Base-by-base conservation (phyloP, 2,797 vertebrate genomes). In the Acanthurus tractus region DNA sequence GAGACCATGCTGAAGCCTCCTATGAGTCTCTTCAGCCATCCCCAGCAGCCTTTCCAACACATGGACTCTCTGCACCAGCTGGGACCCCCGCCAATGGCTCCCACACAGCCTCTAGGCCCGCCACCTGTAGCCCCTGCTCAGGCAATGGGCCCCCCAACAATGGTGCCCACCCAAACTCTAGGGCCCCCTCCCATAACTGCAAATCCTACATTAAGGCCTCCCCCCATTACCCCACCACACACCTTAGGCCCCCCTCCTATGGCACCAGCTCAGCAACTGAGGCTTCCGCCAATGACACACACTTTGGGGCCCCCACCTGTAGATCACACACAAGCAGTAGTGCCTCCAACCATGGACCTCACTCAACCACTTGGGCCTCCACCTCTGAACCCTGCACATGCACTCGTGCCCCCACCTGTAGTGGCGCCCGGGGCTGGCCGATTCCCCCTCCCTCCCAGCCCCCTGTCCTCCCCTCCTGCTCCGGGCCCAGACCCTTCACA, bases 11-110 rank as follows among this genome's bases (percentile, higher is more conserved):
- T 91, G 62, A 93, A 88, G 88, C 86, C 94, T 78, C 89, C 92
- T 44, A 87, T 94, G 74, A 91, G 90, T 77, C 85, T 96, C 93
- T 95, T 94, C 95, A 97, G 95, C 76, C 90, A 94, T 79, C 93
- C 88, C 29, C 94, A 92, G 89, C 94, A 92, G 81, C 84, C 92
- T 23, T 94, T 96, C 77, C 94, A 94, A 40, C 87, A 91, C 55
- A 83, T 95, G 80, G 91, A 94, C 75, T 84, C 90, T 15, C 75
- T 93, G 67, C 94, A 93, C 72, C 88, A 89, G 65, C 83, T 95
- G 55, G 88, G 92, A 74, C 94, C 94, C 55, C 92, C 92, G 2
- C 93, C 92, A 11, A 88, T 94, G 89, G 86, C 83, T 3, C 91
- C 91, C 14, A 71, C 76, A 0, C 93, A 90, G 53, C 72, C 84